Conservation (phyloP, 1,140 invertebrate species). For the Antheraea pernyi region DNA sequence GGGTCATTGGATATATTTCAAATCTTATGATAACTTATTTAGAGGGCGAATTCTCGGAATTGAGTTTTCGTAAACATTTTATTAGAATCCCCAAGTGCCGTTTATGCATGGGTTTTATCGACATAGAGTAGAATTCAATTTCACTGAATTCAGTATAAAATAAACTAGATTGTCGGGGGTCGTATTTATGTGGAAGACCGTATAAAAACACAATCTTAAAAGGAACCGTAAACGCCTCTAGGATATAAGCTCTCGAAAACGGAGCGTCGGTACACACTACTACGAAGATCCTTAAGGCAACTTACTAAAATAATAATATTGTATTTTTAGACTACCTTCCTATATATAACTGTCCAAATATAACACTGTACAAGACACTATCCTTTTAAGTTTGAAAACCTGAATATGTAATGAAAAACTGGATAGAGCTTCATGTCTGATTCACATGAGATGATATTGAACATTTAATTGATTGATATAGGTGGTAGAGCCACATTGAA, state of each 20-base stretch:
- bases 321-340: background rate
- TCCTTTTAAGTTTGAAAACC: background rate
- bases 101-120: conserved; percentile 30
- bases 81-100: conserved; percentile 22
- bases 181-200: conserved; percentile 33
- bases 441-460: too few species aligned
- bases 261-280: conserved; percentile 2
- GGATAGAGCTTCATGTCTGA: too few species aligned
- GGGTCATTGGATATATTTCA: background rate
- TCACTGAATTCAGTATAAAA: conserved; percentile 34
- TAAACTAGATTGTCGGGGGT: conserved; percentile 35
- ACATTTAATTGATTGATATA: too few species aligned
- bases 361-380: background rate
- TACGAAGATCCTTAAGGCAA: conserved; percentile 11
- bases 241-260: conserved; percentile 24
- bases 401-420: background rate
- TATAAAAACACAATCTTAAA: conserved; percentile 36
- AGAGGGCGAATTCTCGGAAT: background rate
- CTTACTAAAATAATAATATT: conserved; percentile 12
- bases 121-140: conserved; percentile 32
- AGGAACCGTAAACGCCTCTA: conserved; percentile 29
- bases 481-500: too few species aligned
- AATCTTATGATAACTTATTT: background rate
- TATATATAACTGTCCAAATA: conserved; percentile 1
- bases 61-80: conserved; percentile 28